Percentiles rank a stretch among this genome's conserved stretches.
Conservation (phyloP, 2,888 invertebrate genomes). For the Eumerus sabulonum region DNA sequence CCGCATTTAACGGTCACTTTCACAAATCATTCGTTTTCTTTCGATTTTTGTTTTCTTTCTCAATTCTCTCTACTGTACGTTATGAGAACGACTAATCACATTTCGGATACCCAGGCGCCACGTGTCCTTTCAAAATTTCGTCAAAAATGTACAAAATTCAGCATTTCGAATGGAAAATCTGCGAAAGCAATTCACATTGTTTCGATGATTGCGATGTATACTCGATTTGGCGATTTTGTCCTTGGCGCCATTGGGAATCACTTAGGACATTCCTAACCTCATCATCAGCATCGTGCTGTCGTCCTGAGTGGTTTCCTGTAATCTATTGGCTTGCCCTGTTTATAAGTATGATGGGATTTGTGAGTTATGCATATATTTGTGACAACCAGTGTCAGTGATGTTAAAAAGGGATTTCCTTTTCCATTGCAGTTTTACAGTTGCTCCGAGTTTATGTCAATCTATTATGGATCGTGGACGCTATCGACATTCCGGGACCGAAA, state of each 20-base stretch:
- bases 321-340: constrained; percentile 72
- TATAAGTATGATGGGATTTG: constrained; percentile 70
- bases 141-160: constrained; percentile 70
- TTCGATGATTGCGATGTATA: constrained; percentile 69
- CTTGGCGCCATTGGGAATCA: constrained; percentile 62
- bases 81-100: no score
- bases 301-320: constrained; percentile 71
- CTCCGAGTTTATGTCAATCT: constrained; percentile 59
- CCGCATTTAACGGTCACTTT: no score
- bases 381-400: background rate
- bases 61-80: no score
- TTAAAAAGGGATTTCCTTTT: background rate
- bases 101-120: background rate
- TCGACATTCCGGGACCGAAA: constrained; percentile 70
- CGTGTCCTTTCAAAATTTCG: constrained; percentile 45
- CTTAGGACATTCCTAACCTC: constrained; percentile 48
- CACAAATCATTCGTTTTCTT: no score
- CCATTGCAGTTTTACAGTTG: constrained; percentile 67
- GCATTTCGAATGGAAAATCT: constrained; percentile 70
- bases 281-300: constrained; percentile 63
- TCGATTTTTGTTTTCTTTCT: no score
- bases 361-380: constrained; percentile 68
- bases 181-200: constrained; percentile 63
- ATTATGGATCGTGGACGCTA: constrained; percentile 32
- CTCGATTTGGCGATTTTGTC: constrained; percentile 72